Percentiles rank a stretch among this genome's conserved stretches.
Evolutionary conservation across 2,888 invertebrate species (phyloP).

Genomic region (Altica lythri): DNA sequence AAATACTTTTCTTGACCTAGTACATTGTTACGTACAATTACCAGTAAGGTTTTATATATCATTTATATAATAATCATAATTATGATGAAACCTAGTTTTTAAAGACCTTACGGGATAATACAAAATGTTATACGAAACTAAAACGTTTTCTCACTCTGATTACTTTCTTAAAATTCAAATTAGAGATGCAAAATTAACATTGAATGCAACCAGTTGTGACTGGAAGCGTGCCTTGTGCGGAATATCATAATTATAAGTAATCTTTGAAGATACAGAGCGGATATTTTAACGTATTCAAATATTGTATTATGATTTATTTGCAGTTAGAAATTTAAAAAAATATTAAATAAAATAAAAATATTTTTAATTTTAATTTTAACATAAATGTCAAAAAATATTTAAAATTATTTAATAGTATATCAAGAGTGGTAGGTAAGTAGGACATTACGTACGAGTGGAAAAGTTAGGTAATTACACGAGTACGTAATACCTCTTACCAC

Average conservation of each 20-base stretch:
- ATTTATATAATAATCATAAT: background rate
- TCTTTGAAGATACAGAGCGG: no score
- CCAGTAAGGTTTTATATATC: background rate
- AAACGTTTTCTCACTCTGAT: slow-evolving; percentile 34
- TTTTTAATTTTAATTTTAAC: no score
- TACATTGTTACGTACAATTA: background rate
- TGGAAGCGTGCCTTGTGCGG: slow-evolving; percentile 22
- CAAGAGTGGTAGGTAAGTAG: no score
- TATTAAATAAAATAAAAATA: no score
- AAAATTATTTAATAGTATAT: no score
- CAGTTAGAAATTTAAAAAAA: no score
- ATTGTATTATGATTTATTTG: no score
- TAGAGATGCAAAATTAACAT: slow-evolving; percentile 29
- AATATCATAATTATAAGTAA: slow-evolving; percentile 16
- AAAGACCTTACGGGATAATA: slow-evolving; percentile 3
- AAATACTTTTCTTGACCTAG: background rate
- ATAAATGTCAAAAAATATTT: no score
- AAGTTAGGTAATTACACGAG: no score
- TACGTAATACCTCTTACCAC: no score
- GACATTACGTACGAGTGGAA: no score
- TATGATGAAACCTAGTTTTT: background rate
- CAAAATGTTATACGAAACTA: slow-evolving; percentile 21
- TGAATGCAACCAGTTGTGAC: slow-evolving; percentile 27
- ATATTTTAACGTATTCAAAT: no score
- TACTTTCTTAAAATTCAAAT: slow-evolving; percentile 34